Conservation (phyloP, 2,113 vertebrate species). For the Deroptyus accipitrinus region DNA sequence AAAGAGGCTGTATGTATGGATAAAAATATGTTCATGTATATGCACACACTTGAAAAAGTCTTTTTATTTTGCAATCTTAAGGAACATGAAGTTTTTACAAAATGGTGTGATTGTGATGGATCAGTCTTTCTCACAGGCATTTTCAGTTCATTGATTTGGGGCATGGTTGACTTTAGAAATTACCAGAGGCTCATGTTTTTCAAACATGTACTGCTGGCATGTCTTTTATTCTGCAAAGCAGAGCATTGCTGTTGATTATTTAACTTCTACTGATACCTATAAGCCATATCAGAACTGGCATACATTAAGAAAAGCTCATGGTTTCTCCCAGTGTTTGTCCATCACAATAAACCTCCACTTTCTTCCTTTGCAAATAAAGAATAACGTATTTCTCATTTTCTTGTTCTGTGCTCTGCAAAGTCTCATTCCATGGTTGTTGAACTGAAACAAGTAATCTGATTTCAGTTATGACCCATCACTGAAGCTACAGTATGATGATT, state of each 20-base stretch:
- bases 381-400: slow-evolving; percentile 34
- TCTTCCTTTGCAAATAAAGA: slow-evolving; percentile 24
- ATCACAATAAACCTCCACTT: neutral
- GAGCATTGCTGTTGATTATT: neutral
- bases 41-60: neutral
- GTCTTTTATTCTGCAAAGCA: neutral
- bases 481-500: slow-evolving; percentile 32
- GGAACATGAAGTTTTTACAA: neutral
- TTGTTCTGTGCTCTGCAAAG: neutral
- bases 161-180: neutral
- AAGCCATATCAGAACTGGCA: neutral
- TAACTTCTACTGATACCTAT: neutral
- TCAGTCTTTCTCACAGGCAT: neutral
- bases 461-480: neutral
- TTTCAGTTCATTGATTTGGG: neutral
- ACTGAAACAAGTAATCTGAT: slow-evolving; percentile 60
- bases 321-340: neutral
- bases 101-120: neutral
- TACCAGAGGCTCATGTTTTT: neutral
- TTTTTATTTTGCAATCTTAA: neutral
- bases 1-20: neutral
- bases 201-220: neutral
- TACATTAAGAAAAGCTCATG: neutral
- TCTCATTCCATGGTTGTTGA: slow-evolving; percentile 45
- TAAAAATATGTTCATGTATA: neutral